These are phyloP conservation scores for Gyrodactylus salaris DNA, from an alignment of 1,140 invertebrate genomes.

Conservation along the genomic window DNA sequence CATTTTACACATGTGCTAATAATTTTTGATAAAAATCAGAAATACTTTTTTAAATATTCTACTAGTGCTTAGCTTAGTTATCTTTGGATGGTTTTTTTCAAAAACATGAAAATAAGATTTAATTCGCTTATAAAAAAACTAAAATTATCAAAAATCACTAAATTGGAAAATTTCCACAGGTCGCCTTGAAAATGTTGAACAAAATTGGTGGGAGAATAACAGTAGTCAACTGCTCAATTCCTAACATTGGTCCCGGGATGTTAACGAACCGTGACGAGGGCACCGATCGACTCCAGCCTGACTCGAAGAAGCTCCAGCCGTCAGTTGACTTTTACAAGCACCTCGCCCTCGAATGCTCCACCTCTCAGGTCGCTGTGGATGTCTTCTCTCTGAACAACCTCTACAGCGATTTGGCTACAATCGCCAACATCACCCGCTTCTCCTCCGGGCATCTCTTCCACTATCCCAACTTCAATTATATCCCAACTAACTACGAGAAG, in stretches of 20 bases:
- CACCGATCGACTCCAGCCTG: constrained; percentile 33
- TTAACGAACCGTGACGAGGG: constrained; percentile 51
- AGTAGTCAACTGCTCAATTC: constrained; percentile 59
- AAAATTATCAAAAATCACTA: too few relatives aligned
- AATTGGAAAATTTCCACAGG: too few relatives aligned
- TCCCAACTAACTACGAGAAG: background rate
- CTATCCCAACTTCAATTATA: background rate
- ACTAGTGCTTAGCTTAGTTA: too few relatives aligned
- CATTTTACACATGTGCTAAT: too few relatives aligned
- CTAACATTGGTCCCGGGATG: constrained; percentile 53
- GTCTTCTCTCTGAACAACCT: constrained; percentile 64
- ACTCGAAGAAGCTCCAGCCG: constrained; percentile 37
- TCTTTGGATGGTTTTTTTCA: too few relatives aligned
- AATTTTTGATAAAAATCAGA: too few relatives aligned
- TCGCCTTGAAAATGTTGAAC: constrained; percentile 13
- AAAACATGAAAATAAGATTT: too few relatives aligned
- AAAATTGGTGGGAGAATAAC: constrained; percentile 71
- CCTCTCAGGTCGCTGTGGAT: constrained; percentile 74
- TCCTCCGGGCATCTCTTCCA: constrained; percentile 12
- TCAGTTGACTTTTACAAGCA: constrained; percentile 93
- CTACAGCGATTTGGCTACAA: constrained; percentile 62
- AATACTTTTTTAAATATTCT: too few relatives aligned
- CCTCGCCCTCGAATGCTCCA: constrained; percentile 66
- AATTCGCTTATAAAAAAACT: too few relatives aligned
- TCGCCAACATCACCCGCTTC: constrained; percentile 20